Conservation (phyloP, 2,888 invertebrate species). For the Leptura quadrifasciata region DNA sequence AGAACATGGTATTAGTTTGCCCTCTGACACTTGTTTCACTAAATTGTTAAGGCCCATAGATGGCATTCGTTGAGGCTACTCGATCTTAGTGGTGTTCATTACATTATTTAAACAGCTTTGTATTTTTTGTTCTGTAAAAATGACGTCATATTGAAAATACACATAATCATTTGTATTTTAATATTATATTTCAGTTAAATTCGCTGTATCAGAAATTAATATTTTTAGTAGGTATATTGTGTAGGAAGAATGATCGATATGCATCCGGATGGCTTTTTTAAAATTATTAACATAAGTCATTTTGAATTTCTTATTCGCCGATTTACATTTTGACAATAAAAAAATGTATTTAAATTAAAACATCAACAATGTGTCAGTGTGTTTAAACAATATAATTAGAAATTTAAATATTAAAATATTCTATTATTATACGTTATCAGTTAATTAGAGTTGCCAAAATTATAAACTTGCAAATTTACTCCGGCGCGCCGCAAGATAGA, state of each 20-base stretch:
- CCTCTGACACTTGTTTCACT: too few species aligned
- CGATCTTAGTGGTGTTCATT: too few species aligned
- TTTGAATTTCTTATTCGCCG: not conserved
- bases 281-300: not conserved
- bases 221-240: not conserved
- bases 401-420: not conserved
- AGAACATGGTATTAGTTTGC: too few species aligned
- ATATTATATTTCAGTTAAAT: not conserved
- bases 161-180: too few species aligned
- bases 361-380: not conserved
- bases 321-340: not conserved
- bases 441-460: not conserved
- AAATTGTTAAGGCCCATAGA: too few species aligned
- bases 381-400: not conserved
- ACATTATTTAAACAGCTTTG: too few species aligned
- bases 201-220: not conserved
- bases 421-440: not conserved
- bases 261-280: not conserved
- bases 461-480: not conserved
- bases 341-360: not conserved
- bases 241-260: constrained; percentile 1
- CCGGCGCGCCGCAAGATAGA: not conserved
- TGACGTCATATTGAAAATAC: too few species aligned
- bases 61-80: too few species aligned
- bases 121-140: too few species aligned